Conservation (phyloP, 2,888 invertebrate genomes). For the Venustoraphidia nigricollis region DNA sequence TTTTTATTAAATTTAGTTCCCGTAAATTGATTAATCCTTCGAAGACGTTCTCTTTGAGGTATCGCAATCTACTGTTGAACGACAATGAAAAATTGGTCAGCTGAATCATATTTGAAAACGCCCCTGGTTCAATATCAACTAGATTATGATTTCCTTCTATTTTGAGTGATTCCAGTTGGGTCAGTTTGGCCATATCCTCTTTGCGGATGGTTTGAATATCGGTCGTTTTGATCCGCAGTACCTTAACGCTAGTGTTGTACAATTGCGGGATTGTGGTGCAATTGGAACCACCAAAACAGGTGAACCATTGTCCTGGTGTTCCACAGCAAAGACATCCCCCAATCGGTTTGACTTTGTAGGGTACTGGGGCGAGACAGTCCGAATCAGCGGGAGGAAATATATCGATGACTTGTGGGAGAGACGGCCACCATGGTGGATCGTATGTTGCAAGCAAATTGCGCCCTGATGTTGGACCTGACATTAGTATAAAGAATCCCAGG, state of each 20-base stretch:
- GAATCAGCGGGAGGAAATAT: conserved; percentile 8
- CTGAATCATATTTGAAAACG: conserved; percentile 31
- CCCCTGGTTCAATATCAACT: conserved; percentile 30
- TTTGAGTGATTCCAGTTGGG: conserved; percentile 28
- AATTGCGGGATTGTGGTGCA: conserved; percentile 35
- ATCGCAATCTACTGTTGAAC: conserved; percentile 32
- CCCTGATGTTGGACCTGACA: too few species aligned
- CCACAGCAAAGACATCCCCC: conserved; percentile 38
- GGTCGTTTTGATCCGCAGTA: conserved; percentile 33
- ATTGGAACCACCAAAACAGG: conserved; percentile 36
- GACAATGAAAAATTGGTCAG: conserved; percentile 37
- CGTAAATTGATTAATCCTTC: conserved; percentile 33
- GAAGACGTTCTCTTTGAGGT: conserved; percentile 31
- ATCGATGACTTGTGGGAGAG: conserved; percentile 22
- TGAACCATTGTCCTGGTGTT: conserved; percentile 23
- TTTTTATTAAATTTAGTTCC: conserved; percentile 35
- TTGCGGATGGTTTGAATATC: conserved; percentile 28
- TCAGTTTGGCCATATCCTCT: conserved; percentile 28
- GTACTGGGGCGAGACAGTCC: neutral
- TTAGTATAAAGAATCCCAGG: too few species aligned
- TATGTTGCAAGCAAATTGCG: too few species aligned
- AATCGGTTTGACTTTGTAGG: conserved; percentile 23
- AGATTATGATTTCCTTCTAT: conserved; percentile 39
- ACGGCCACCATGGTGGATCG: conserved; percentile 11
- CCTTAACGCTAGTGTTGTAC: conserved; percentile 25